Percentiles rank a stretch among this genome's conserved stretches.
These are phyloP conservation scores for Orthosia incerta DNA, from an alignment of 2,888 invertebrate genomes.

Conservation along the genomic window DNA sequence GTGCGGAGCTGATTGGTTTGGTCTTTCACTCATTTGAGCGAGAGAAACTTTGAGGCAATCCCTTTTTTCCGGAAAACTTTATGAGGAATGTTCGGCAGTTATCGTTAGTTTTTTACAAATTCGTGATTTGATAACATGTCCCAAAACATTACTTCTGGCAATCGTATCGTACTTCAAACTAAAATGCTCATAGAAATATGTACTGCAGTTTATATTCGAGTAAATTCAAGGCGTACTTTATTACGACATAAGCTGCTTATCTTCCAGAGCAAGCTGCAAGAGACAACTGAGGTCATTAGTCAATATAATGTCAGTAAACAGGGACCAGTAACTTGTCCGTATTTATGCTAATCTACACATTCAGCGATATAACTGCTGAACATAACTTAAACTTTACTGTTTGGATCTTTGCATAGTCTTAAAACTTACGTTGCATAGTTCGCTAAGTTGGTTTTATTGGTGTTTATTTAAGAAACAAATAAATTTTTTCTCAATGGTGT, in stretches of 20 bases:
- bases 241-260: slow-evolving; percentile 57
- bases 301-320: slow-evolving; percentile 59
- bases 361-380: slow-evolving; percentile 43
- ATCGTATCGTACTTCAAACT: neutral
- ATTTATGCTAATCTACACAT: slow-evolving; percentile 64
- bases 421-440: slow-evolving; percentile 40
- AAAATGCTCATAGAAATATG: slow-evolving; percentile 16
- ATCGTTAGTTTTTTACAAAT: neutral
- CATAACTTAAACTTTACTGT: slow-evolving; percentile 36
- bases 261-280: slow-evolving; percentile 46
- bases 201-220: slow-evolving; percentile 1
- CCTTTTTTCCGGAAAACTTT: slow-evolving; percentile 11
- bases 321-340: slow-evolving; percentile 43
- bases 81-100: neutral
- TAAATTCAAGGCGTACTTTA: slow-evolving; percentile 31
- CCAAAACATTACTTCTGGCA: neutral
- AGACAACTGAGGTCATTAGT: slow-evolving; percentile 61
- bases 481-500: too few relatives aligned
- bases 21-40: slow-evolving; percentile 73
- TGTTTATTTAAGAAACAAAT: slow-evolving; percentile 21
- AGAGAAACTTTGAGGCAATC: slow-evolving; percentile 22
- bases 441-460: neutral
- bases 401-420: slow-evolving; percentile 39
- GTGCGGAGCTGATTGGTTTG: slow-evolving; percentile 76
- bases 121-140: neutral